phyloP scores from a whole-genome alignment of 2,113 vertebrate genomes.

The Stomatorhinus ivindoensis region DNA sequence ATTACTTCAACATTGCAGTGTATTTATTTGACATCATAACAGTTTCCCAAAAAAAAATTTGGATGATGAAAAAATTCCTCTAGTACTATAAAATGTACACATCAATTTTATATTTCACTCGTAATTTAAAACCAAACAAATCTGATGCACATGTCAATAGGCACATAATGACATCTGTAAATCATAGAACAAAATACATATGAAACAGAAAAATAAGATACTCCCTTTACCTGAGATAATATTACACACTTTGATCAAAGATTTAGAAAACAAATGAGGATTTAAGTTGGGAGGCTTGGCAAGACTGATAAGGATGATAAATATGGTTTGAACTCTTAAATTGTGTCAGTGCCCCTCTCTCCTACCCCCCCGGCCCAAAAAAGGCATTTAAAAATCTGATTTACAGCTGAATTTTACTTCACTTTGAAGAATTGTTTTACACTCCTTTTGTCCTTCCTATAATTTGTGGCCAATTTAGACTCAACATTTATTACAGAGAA shows the following conservation, averaged over 20 bases:
- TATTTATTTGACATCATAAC: neutral
- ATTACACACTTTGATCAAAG: neutral
- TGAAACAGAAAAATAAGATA: neutral
- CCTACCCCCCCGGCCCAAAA: neutral
- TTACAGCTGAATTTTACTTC: slow-evolving; percentile 4
- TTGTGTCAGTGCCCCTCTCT: neutral
- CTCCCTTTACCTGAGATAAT: neutral
- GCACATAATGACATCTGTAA: neutral
- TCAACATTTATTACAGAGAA: neutral
- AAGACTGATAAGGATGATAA: slow-evolving; percentile 11
- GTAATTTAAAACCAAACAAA: neutral
- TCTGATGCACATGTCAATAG: neutral
- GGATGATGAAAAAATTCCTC: neutral
- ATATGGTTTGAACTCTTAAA: neutral
- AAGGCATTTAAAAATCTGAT: slow-evolving; percentile 10
- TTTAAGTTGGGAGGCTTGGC: neutral
- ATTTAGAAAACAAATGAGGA: neutral
- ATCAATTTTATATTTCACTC: neutral
- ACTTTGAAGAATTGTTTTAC: slow-evolving; percentile 7
- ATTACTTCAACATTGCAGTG: neutral
- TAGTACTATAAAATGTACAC: neutral
- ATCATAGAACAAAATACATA: neutral
- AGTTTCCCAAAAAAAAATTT: neutral
- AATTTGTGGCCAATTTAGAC: slow-evolving; percentile 10
- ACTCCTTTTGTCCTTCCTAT: slow-evolving; percentile 3